Conservation (phyloP, 2,113 vertebrate species). For the Synchiropus splendidus region DNA sequence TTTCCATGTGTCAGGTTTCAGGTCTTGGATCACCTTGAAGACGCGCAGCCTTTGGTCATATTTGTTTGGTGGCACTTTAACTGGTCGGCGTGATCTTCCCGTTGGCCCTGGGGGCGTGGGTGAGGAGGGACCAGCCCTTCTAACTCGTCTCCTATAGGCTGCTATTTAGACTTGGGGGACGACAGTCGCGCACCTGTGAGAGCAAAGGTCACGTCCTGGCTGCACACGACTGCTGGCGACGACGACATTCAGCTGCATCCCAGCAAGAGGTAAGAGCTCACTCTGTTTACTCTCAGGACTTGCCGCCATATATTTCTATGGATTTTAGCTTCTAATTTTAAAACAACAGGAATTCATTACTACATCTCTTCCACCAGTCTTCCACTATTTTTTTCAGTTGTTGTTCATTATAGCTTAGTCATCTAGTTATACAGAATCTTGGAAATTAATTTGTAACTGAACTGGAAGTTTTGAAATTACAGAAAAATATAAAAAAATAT, state of each 20-base stretch:
- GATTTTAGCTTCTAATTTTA: too few relatives aligned
- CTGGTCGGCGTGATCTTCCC: neutral
- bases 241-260: conserved; percentile 11
- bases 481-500: too few relatives aligned
- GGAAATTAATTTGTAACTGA: too few relatives aligned
- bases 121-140: neutral
- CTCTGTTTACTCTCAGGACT: neutral
- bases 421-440: too few relatives aligned
- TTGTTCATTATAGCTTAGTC: too few relatives aligned
- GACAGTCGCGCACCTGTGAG: conserved; percentile 1
- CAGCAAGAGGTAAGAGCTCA: conserved; percentile 29
- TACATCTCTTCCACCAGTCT: too few relatives aligned
- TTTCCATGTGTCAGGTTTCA: conserved; percentile 2
- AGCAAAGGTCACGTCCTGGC: conserved; percentile 14
- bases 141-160: conserved; percentile 1
- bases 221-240: conserved; percentile 4
- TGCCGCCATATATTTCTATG: too few relatives aligned
- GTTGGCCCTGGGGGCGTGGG: conserved; percentile 1
- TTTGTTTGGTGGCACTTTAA: conserved; percentile 8
- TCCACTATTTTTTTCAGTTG: too few relatives aligned
- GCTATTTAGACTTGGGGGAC: neutral
- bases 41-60: conserved; percentile 14
- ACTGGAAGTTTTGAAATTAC: too few relatives aligned
- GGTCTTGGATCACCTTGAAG: conserved; percentile 13
- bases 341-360: too few relatives aligned